A percentile compares a stretch with the other conserved stretches of the same genome.
Evolutionary conservation across 2,888 invertebrate species (phyloP).

Genomic region (Gonocerus acuteangulatus): DNA sequence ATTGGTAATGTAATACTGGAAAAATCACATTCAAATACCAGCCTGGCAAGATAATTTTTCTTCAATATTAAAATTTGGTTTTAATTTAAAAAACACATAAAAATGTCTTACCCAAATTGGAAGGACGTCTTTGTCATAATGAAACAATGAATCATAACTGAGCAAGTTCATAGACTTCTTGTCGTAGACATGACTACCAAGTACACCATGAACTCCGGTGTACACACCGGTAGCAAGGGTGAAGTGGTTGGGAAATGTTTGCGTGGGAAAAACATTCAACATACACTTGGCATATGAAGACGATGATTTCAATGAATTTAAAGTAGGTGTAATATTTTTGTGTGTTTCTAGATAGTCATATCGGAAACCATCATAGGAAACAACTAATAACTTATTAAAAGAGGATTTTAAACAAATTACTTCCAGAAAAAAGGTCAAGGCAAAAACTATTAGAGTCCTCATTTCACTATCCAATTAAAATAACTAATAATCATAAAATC

Average conservation of each 20-base stretch:
- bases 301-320: slow-evolving; percentile 49
- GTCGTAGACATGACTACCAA: slow-evolving; percentile 56
- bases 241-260: slow-evolving; percentile 68
- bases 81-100: no score
- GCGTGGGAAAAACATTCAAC: slow-evolving; percentile 57
- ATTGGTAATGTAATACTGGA: no score
- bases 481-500: no score
- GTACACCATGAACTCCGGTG: slow-evolving; percentile 60
- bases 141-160: slow-evolving; percentile 47
- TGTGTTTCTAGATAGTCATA: slow-evolving; percentile 55
- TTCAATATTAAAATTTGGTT: no score
- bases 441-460: no score
- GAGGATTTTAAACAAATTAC: neutral
- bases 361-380: slow-evolving; percentile 32
- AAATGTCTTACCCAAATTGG: slow-evolving; percentile 52
- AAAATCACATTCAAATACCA: no score
- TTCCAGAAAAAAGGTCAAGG: neutral
- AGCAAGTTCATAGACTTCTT: slow-evolving; percentile 40
- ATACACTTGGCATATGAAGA: slow-evolving; percentile 55
- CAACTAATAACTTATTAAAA: slow-evolving; percentile 23
- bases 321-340: slow-evolving; percentile 49
- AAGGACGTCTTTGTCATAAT: slow-evolving; percentile 48
- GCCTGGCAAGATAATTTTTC: no score
- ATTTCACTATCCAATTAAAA: no score
- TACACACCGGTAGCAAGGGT: slow-evolving; percentile 62